Percentiles rank a stretch among this genome's conserved stretches.
Evolutionary conservation across 2,113 vertebrate species (phyloP).

Genomic region (Cephalopholis sonnerati): DNA sequence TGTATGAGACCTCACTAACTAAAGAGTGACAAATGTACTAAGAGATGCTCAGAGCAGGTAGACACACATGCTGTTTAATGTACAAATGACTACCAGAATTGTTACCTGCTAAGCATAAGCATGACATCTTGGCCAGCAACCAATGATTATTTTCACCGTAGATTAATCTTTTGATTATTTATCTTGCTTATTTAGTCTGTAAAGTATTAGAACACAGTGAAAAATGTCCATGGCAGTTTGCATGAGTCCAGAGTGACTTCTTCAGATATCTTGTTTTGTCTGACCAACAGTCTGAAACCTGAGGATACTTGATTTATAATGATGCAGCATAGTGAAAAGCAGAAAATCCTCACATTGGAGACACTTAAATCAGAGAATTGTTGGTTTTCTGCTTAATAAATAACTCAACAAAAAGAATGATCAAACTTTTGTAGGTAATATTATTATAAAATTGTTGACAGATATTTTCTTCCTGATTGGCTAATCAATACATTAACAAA

Average conservation of each 20-base stretch:
- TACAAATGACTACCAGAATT: background rate
- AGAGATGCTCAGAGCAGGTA: background rate
- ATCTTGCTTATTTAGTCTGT: background rate
- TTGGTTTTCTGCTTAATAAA: background rate
- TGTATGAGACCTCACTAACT: background rate
- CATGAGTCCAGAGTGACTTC: background rate
- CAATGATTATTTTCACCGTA: background rate
- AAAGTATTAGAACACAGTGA: background rate
- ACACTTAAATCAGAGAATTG: too few species aligned
- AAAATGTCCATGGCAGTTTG: background rate
- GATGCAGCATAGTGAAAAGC: too few species aligned
- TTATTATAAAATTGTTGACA: too few species aligned
- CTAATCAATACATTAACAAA: too few species aligned
- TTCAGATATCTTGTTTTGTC: background rate
- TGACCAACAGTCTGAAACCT: background rate
- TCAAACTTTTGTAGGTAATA: background rate
- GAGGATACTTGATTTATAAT: background rate
- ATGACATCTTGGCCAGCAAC: background rate
- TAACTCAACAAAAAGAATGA: background rate
- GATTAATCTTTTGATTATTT: background rate
- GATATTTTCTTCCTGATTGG: too few species aligned
- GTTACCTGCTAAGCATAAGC: background rate
- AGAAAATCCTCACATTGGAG: background rate
- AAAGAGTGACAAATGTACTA: background rate
- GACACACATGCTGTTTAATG: too few species aligned